Evolutionary conservation across 2,113 vertebrate species (phyloP).

Genomic region (Tragelaphus buxtoni): DNA sequence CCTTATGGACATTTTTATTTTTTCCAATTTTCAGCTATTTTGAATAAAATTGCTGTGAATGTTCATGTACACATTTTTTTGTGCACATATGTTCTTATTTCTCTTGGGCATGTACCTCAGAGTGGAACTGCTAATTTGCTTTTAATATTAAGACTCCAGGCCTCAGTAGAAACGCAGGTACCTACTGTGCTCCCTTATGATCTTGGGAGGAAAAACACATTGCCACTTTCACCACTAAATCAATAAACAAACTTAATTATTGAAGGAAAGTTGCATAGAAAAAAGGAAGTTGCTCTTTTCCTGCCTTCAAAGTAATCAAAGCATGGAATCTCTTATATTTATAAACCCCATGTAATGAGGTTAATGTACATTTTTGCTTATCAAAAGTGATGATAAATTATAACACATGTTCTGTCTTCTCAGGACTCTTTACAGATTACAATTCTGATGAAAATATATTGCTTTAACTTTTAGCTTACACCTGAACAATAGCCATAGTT

Average conservation of each 20-base stretch:
- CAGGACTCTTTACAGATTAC: neutral
- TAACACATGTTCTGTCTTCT: neutral
- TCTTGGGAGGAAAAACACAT: neutral
- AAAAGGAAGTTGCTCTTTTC: neutral
- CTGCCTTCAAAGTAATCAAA: slow-evolving; percentile 6
- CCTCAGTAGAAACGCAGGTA: neutral
- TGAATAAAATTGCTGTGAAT: neutral
- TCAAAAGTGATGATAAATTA: slow-evolving; percentile 11
- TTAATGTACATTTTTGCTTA: neutral
- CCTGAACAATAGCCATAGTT: neutral
- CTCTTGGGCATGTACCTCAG: neutral
- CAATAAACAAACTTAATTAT: neutral
- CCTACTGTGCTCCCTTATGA: neutral
- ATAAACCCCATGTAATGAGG: neutral
- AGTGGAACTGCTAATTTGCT: neutral
- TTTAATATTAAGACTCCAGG: neutral
- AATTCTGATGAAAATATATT: neutral
- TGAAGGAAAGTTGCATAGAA: neutral
- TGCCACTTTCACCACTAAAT: neutral
- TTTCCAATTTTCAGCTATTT: neutral
- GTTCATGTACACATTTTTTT: neutral
- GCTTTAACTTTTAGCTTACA: neutral
- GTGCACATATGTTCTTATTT: neutral
- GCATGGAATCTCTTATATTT: neutral
- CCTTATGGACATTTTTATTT: neutral